Percentiles rank a stretch among this genome's conserved stretches.
Evolutionary conservation across 2,797 vertebrate species (phyloP).

Genomic region (Emydoidea blandingii): DNA sequence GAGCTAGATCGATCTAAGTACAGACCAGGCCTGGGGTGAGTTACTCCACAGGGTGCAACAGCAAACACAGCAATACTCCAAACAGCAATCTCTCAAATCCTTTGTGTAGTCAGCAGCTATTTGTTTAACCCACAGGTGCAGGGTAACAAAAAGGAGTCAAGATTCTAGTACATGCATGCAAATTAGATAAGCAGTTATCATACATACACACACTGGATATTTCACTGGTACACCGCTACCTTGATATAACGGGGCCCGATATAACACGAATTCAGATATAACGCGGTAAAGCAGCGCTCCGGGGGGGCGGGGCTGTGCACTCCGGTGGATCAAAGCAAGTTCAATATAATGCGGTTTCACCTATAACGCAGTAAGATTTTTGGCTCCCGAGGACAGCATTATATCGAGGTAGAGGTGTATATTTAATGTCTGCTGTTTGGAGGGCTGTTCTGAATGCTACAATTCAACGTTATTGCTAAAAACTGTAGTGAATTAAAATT

Average conservation of each 20-base stretch:
- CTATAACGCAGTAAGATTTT: too few species aligned
- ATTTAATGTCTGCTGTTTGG: background rate
- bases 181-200: background rate
- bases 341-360: too few species aligned
- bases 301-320: too few species aligned
- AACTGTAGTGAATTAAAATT: background rate
- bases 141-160: background rate
- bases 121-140: background rate
- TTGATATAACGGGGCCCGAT: too few species aligned
- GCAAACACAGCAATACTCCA: background rate
- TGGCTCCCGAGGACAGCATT: too few species aligned
- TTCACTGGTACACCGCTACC: background rate
- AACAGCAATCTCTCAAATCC: background rate
- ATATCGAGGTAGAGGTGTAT: background rate
- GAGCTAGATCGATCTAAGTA: too few species aligned
- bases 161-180: background rate
- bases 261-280: too few species aligned
- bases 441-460: background rate
- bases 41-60: background rate
- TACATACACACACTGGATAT: background rate
- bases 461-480: background rate
- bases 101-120: background rate
- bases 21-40: too few species aligned
- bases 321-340: too few species aligned
- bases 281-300: too few species aligned